Conservation (phyloP, 2,113 vertebrate species). For the Stigmatopora argus region DNA sequence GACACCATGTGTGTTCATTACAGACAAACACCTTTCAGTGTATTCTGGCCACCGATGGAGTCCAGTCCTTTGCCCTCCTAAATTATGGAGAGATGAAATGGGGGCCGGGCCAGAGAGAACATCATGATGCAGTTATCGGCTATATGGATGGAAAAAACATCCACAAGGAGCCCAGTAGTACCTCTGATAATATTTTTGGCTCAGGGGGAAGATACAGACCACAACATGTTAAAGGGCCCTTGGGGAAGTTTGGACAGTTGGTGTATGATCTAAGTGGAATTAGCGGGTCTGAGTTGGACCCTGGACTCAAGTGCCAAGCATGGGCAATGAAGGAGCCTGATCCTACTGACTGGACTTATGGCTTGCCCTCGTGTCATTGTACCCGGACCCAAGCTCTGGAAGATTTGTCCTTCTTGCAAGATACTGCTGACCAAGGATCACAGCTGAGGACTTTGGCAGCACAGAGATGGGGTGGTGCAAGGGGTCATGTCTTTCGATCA, state of each 20-base stretch:
- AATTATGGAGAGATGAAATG: constrained; percentile 72
- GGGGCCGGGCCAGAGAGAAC: constrained; percentile 67
- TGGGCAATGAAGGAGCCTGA: constrained; percentile 70
- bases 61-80: constrained; percentile 70
- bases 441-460: constrained; percentile 48
- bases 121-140: constrained; percentile 70
- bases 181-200: constrained; percentile 64
- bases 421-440: constrained; percentile 32
- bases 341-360: constrained; percentile 57
- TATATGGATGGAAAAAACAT: constrained; percentile 68
- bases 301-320: constrained; percentile 57
- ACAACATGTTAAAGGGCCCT: constrained; percentile 61
- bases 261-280: constrained; percentile 64
- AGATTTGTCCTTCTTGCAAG: constrained; percentile 65
- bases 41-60: constrained; percentile 73
- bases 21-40: constrained; percentile 80
- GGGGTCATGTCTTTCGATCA: constrained; percentile 62
- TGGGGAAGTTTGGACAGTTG: constrained; percentile 65
- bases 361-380: constrained; percentile 68
- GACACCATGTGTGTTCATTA: constrained; percentile 4
- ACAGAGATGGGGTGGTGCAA: constrained; percentile 58
- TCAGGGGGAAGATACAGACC: constrained; percentile 70
- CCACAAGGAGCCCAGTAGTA: constrained; percentile 58
- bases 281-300: constrained; percentile 27
- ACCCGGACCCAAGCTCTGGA: constrained; percentile 64